Evolutionary conservation across 2,797 vertebrate species (phyloP).

Genomic region (Microctenopoma lineatum): DNA sequence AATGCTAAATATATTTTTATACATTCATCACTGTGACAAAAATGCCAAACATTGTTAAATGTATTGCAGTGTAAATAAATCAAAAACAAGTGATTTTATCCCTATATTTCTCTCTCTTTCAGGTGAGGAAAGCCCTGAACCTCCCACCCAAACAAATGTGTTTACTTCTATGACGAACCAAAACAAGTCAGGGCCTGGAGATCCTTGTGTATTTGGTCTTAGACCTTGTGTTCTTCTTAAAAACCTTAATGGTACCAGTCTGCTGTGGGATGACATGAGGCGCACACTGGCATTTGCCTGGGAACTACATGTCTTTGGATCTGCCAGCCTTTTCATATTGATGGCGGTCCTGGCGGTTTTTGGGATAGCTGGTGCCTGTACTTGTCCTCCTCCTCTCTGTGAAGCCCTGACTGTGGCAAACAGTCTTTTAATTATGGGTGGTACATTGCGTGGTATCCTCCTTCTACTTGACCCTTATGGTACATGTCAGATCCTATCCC

Average conservation of each 20-base stretch:
- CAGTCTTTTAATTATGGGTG: conserved; percentile 79
- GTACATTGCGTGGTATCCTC: conserved; percentile 82
- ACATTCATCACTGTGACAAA: background rate
- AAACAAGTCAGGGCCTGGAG: conserved; percentile 32
- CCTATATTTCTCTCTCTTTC: conserved; percentile 22
- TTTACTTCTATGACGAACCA: conserved; percentile 48
- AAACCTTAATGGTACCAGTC: conserved; percentile 80
- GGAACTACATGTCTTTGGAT: conserved; percentile 89
- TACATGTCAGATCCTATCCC: conserved; percentile 80
- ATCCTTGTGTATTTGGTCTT: conserved; percentile 62
- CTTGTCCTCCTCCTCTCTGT: conserved; percentile 70
- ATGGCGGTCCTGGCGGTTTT: conserved; percentile 78
- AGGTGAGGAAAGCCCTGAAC: conserved; percentile 36
- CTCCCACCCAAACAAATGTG: conserved; percentile 31
- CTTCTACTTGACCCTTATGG: conserved; percentile 91
- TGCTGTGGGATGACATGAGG: conserved; percentile 88
- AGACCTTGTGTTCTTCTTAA: conserved; percentile 67
- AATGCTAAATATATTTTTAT: background rate
- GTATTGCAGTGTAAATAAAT: background rate
- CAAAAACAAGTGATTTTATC: background rate
- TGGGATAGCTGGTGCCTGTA: conserved; percentile 70
- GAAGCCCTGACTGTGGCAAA: conserved; percentile 77
- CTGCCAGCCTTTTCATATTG: conserved; percentile 82
- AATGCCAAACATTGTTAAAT: background rate
- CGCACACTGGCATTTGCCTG: conserved; percentile 87